phyloP scores from a whole-genome alignment of 2,888 invertebrate genomes.

The Caprella mutica region DNA sequence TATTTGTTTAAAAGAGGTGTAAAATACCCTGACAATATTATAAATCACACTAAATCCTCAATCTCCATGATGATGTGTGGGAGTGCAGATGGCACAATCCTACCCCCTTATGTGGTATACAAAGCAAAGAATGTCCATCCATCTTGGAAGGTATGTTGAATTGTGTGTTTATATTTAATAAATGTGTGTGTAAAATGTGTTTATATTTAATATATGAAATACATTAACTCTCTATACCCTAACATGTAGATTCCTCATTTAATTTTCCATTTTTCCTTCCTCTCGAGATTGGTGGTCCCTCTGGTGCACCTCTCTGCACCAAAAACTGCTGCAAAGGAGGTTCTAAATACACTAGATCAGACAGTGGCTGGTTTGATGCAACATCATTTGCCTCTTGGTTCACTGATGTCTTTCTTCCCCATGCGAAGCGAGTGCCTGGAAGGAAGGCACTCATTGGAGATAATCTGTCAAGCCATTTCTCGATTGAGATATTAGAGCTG shows the following conservation, averaged over 20 bases:
- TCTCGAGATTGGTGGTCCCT: neutral
- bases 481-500: neutral
- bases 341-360: neutral
- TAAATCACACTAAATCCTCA: neutral
- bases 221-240: too few species aligned
- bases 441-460: constrained; percentile 10
- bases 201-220: too few species aligned
- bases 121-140: neutral
- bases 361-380: constrained; percentile 3
- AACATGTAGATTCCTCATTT: too few species aligned
- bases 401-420: neutral
- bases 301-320: neutral
- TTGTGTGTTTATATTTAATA: too few species aligned
- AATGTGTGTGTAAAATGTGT: too few species aligned
- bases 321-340: neutral
- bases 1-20: neutral
- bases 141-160: neutral
- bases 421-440: neutral
- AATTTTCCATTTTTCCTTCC: neutral
- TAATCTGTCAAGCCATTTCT: constrained; percentile 9
- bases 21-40: neutral
- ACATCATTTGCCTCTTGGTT: neutral
- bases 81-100: neutral
- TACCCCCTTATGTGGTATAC: constrained; percentile 3
- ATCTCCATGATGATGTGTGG: neutral